phyloP scores from a whole-genome alignment of 1,140 invertebrate species.

The Drosophila repleta region DNA sequence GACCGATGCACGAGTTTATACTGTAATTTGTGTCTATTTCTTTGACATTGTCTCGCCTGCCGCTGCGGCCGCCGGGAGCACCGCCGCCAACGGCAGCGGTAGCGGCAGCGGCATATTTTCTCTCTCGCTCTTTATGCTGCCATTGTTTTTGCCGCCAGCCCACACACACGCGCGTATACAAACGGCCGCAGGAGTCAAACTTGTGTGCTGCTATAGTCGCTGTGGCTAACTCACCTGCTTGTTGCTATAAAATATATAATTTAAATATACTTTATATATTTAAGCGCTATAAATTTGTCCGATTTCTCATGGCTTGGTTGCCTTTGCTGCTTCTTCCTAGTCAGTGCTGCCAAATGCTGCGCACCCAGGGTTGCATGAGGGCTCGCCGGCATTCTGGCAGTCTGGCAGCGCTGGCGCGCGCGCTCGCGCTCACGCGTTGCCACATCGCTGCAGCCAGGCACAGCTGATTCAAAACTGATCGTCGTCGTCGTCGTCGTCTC shows the following conservation, averaged over 20 bases:
- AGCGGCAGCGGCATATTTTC: slow-evolving; percentile 4
- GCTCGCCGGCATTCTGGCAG: neutral
- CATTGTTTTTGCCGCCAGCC: slow-evolving; percentile 42
- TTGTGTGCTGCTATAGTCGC: too few species aligned
- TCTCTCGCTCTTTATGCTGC: slow-evolving; percentile 3
- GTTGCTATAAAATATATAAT: neutral
- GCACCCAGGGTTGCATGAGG: slow-evolving; percentile 11
- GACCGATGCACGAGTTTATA: neutral
- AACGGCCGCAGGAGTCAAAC: neutral
- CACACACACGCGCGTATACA: neutral
- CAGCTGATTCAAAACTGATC: slow-evolving; percentile 50
- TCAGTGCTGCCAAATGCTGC: neutral
- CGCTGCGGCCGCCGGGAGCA: neutral
- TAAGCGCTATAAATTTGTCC: slow-evolving; percentile 20
- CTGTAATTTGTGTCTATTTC: neutral
- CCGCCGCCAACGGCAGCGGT: neutral
- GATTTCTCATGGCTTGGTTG: slow-evolving; percentile 19
- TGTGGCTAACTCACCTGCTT: slow-evolving; percentile 17
- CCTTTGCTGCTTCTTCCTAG: slow-evolving; percentile 5
- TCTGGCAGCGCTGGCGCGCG: slow-evolving; percentile 1
- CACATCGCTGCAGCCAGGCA: slow-evolving; percentile 29
- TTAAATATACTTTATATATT: neutral
- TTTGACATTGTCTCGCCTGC: neutral
- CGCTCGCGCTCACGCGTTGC: slow-evolving; percentile 7
- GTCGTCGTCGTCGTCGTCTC: too few species aligned